Evolutionary conservation across 2,797 vertebrate species (phyloP), one percentile per base, ranked within the genome.

Genomic region (Neosilurus mollespiculum): DNA sequence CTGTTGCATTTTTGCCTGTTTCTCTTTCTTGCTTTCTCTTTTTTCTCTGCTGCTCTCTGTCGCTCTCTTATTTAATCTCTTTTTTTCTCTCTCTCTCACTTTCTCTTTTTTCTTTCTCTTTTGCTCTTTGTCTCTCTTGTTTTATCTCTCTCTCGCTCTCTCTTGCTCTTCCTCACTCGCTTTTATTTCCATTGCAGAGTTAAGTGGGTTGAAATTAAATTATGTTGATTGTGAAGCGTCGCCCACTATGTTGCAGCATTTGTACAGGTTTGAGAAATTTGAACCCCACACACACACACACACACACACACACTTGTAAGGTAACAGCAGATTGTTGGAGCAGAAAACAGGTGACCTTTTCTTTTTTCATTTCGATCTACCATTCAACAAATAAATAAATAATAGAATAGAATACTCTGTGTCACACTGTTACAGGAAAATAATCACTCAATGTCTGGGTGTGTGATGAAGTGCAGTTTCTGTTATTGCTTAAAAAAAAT

Each of bases 141-240:
- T 30, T 30, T 30, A 30, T 30, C 30, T 30, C 30, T 30, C 30
- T 30, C 30, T 30, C 30, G 2, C 43, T 43, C 43, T 43, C 43
- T 43, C 8, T 43, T 8, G 4, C 43, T 43, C 43, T 43, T 43
- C 3, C 43, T 43, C 43, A 43, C 8, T 43, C 43, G 8, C 43
- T 34, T 7, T 37, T 18, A 2, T 14, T 53, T 70, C 18, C 62
- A 26, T 58, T 80, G n/a, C 8, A 15, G 37, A 51, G 66, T 53
- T 77, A 88, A 90, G 89, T 81, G 87, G 88, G 91, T 92, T 90
- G 86, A 90, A 93, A 93, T 93, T 91, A 91, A 89, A 94, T 93
- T 91, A 92, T 88, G 91, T 91, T 90, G 86, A 88, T 66, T 15
- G 87, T 91, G 90, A 93, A 91, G 90, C 88, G 85, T 67, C 37